These are phyloP conservation scores for Hylia prasina DNA, from an alignment of 2,113 vertebrate genomes.

Conservation along the genomic window DNA sequence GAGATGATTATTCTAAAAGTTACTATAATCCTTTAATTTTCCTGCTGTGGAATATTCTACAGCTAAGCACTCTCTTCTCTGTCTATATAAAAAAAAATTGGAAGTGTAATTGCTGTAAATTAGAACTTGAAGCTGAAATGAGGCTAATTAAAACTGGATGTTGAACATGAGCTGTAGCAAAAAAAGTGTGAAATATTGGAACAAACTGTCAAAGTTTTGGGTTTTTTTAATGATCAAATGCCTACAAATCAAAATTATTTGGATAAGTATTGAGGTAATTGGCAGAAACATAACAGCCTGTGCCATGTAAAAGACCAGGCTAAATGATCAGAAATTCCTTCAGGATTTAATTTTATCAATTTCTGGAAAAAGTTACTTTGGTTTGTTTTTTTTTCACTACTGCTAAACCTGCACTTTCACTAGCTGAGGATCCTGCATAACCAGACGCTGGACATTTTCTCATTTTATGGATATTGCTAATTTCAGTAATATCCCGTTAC, in stretches of 20 bases:
- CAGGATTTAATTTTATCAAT: background rate
- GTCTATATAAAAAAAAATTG: background rate
- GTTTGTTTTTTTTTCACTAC: background rate
- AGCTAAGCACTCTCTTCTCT: background rate
- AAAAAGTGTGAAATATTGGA: background rate
- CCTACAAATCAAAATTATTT: background rate
- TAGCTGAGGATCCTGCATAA: background rate
- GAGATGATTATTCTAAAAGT: background rate
- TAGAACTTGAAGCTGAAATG: background rate
- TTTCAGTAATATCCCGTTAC: background rate
- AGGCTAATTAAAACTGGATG: background rate
- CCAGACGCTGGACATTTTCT: background rate
- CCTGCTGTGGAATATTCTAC: background rate
- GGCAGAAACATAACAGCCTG: background rate
- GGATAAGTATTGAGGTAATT: background rate
- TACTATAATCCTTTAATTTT: background rate
- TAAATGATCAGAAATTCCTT: background rate
- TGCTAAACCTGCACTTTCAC: background rate
- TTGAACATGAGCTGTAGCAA: background rate
- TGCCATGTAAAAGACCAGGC: background rate
- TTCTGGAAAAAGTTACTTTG: background rate
- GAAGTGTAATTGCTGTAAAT: background rate
- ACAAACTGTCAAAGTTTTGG: background rate
- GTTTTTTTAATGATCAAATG: background rate
- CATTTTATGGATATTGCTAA: background rate